Percentiles rank a stretch among this genome's conserved stretches.
Evolutionary conservation across 2,888 invertebrate genomes (phyloP).

Genomic region (Branchellion lobata): DNA sequence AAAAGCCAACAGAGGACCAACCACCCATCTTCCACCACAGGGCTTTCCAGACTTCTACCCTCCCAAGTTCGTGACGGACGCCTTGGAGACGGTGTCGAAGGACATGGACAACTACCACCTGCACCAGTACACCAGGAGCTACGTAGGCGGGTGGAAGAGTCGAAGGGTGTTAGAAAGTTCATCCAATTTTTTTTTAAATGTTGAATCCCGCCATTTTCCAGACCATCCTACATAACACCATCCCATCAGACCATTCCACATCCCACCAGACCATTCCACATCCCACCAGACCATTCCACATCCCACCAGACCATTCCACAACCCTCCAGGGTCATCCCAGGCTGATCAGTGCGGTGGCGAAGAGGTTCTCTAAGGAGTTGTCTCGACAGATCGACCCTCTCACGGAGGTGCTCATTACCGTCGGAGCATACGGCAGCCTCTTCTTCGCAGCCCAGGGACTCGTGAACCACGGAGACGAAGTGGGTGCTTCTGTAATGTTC

Average conservation of each 20-base stretch:
- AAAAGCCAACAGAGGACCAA: no score
- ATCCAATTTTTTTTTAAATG: neutral
- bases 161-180: neutral
- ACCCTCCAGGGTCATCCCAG: constrained; percentile 92
- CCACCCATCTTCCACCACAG: no score
- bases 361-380: constrained; percentile 79
- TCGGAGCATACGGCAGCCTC: constrained; percentile 91
- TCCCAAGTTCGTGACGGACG: constrained; percentile 78
- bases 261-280: neutral
- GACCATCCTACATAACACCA: neutral
- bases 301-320: no score
- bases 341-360: constrained; percentile 78
- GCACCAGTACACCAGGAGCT: constrained; percentile 91
- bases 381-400: constrained; percentile 77
- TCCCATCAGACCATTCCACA: neutral
- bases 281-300: no score
- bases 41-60: constrained; percentile 88
- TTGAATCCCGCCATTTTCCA: neutral
- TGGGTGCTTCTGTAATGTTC: constrained; percentile 52
- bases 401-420: constrained; percentile 82
- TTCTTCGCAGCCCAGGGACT: constrained; percentile 83
- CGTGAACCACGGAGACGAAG: constrained; percentile 73
- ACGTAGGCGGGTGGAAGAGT: constrained; percentile 72
- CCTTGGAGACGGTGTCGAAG: constrained; percentile 71
- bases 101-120: constrained; percentile 71